Evolutionary conservation across 2,797 vertebrate genomes (phyloP).

Genomic region (Scolopax bukidnonensis): DNA sequence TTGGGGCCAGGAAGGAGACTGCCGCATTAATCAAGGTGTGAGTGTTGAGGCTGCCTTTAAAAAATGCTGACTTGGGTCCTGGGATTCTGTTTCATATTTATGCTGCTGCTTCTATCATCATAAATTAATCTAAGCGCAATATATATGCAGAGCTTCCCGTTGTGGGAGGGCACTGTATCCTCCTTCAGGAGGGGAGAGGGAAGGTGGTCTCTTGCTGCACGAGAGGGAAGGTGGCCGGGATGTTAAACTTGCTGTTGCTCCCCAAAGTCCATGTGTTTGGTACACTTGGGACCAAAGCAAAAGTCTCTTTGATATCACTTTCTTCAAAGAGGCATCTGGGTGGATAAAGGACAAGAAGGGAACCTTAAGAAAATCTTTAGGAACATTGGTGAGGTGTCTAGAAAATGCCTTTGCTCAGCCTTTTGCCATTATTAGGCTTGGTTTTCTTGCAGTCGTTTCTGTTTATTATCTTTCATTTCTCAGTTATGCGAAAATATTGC

Average conservation of each 20-base stretch:
- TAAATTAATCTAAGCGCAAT: background rate
- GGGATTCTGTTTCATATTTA: background rate
- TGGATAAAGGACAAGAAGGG: background rate
- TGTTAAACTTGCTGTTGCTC: background rate
- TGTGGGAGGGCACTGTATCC: background rate
- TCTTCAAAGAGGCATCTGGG: background rate
- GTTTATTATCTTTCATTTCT: background rate
- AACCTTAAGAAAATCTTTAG: background rate
- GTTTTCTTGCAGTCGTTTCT: background rate
- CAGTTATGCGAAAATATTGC: background rate
- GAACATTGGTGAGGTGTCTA: background rate
- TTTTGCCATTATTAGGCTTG: background rate
- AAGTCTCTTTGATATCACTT: accelerated
- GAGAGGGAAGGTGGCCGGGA: background rate
- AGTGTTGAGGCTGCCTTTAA: background rate
- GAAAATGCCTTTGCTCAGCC: background rate
- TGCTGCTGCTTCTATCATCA: background rate
- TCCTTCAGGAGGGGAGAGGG: background rate
- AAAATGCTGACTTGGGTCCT: constrained; percentile 40
- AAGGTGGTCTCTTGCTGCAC: background rate
- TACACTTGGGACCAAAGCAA: background rate
- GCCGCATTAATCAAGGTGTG: constrained; percentile 36
- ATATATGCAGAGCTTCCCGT: background rate
- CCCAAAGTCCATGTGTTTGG: background rate
- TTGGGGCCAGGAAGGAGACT: constrained; percentile 20